A percentile compares a stretch with the other conserved stretches of the same genome.
phyloP scores from a whole-genome alignment of 2,797 vertebrate genomes.

The Spheniscus humboldti region DNA sequence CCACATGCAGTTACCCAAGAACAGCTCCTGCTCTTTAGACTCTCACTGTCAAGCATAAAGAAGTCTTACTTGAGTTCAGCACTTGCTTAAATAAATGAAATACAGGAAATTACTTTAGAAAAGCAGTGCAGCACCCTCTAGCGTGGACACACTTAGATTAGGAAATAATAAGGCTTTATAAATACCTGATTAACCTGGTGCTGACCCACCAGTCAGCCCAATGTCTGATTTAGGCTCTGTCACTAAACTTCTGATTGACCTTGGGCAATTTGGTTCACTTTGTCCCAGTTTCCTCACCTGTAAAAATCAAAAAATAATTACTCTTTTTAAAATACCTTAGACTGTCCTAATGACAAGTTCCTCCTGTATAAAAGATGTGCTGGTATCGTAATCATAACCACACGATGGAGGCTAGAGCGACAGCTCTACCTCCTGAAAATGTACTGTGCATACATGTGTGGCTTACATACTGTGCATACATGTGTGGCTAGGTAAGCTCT shows the following conservation, averaged over 20 bases:
- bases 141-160: not conserved
- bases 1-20: not conserved
- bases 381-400: not conserved
- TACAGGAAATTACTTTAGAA: not conserved
- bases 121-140: slow-evolving; percentile 51
- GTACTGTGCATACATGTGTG: not conserved
- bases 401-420: not conserved
- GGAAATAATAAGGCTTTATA: not conserved
- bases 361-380: not conserved
- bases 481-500: not conserved
- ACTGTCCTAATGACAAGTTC: not conserved
- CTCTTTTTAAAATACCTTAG: not conserved
- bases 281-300: not conserved
- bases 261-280: not conserved
- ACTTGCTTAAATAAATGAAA: not conserved
- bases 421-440: not conserved
- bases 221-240: not conserved
- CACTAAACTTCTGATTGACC: not conserved
- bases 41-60: not conserved
- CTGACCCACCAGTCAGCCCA: not conserved
- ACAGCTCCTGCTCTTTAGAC: not conserved
- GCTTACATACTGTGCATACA: not conserved
- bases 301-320: not conserved
- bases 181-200: not conserved
- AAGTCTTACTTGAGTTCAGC: not conserved